Conservation (phyloP, 2,888 invertebrate species). For the Cheiracanthium punctorium region DNA sequence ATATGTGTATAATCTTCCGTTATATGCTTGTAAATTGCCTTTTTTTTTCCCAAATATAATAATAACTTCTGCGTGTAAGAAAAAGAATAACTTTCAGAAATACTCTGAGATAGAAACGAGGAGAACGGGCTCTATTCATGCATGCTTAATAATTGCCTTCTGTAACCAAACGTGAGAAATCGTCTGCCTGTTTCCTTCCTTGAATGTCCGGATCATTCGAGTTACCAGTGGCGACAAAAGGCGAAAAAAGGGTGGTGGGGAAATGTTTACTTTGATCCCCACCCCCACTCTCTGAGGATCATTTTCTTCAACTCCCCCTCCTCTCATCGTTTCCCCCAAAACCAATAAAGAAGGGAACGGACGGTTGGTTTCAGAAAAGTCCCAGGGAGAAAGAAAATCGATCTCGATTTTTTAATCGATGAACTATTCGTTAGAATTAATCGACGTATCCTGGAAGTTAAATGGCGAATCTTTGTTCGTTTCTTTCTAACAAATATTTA, state of each 20-base stretch:
- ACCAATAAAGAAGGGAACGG: constrained; percentile 37
- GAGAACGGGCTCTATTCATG: no score
- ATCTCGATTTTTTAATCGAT: background rate
- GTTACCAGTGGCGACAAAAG: constrained; percentile 17
- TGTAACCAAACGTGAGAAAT: background rate
- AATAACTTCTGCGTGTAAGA: no score
- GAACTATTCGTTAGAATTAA: background rate
- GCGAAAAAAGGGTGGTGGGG: constrained; percentile 6
- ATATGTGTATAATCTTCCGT: no score
- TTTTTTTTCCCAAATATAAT: no score
- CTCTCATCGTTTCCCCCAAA: constrained; percentile 18
- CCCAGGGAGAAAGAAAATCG: background rate
- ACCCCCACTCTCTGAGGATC: constrained; percentile 16
- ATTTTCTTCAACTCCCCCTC: constrained; percentile 20
- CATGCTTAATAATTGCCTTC: background rate
- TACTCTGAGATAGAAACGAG: no score
- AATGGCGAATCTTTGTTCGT: no score
- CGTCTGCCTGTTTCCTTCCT: background rate
- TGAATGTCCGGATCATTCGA: constrained; percentile 27
- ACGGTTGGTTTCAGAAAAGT: background rate
- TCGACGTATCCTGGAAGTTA: background rate
- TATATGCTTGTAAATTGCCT: no score
- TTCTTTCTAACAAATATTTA: no score
- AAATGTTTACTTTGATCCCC: constrained; percentile 45
- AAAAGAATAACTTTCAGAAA: no score